Percentiles rank a stretch among this genome's conserved stretches.
Conservation (phyloP, 2,797 vertebrate species). For the Pseudocheirus occidentalis region DNA sequence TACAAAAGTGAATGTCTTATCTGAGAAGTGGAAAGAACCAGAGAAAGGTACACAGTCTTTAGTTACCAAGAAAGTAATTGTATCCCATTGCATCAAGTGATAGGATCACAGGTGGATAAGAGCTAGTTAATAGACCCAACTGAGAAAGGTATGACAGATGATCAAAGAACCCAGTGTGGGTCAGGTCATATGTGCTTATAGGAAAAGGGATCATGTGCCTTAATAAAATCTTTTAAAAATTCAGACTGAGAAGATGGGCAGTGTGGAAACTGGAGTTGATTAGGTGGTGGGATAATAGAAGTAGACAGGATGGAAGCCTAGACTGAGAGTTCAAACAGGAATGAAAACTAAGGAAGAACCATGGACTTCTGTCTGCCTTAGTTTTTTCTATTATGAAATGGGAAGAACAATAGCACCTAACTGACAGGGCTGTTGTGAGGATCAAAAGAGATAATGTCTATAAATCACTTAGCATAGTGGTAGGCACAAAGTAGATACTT, state of each 20-base stretch:
- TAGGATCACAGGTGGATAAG: not conserved
- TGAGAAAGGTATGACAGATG: not conserved
- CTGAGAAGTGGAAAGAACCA: not conserved
- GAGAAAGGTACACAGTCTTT: not conserved
- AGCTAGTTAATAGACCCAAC: not conserved
- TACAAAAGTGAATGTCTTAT: not conserved
- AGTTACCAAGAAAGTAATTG: not conserved
- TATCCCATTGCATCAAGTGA: not conserved
- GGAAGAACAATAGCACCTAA: not conserved
- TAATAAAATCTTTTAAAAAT: not conserved
- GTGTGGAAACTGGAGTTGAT: not conserved
- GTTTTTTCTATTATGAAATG: not conserved
- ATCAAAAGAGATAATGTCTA: not conserved
- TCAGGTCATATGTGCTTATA: not conserved
- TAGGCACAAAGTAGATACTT: not conserved
- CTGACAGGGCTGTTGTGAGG: not conserved
- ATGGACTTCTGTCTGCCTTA: not conserved
- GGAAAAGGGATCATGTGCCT: not conserved
- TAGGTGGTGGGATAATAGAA: not conserved
- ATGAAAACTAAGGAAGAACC: not conserved
- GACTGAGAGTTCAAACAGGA: not conserved
- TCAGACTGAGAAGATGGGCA: not conserved
- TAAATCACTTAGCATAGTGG: not conserved
- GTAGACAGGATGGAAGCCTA: not conserved
- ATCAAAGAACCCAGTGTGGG: not conserved